phyloP scores from a whole-genome alignment of 2,113 vertebrate species.

The Lepus americanus region DNA sequence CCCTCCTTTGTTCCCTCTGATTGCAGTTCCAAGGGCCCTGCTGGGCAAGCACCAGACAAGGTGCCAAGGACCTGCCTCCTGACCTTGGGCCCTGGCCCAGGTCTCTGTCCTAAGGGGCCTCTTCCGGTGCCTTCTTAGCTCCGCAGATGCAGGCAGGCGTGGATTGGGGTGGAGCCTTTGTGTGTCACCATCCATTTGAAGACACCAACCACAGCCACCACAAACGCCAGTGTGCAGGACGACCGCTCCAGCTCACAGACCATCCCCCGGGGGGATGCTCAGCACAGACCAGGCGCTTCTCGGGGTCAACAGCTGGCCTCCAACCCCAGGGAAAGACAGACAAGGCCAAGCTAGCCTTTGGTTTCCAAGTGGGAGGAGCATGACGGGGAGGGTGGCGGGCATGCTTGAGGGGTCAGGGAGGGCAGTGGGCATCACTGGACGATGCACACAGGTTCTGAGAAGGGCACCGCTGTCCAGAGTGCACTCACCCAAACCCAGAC shows the following conservation, averaged over 20 bases:
- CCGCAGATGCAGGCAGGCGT: neutral
- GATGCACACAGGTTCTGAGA: neutral
- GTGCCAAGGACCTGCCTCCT: neutral
- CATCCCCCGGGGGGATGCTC: neutral
- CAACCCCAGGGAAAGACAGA: neutral
- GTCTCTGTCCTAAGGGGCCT: neutral
- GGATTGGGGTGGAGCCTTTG: conserved; percentile 25
- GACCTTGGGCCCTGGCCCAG: neutral
- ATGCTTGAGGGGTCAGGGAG: neutral
- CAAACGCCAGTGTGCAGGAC: neutral
- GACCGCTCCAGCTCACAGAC: neutral
- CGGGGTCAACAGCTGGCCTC: neutral
- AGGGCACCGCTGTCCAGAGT: neutral
- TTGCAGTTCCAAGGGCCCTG: neutral
- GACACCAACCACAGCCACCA: neutral
- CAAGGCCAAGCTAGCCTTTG: neutral
- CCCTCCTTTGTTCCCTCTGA: neutral
- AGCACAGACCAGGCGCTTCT: neutral
- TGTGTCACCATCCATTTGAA: neutral
- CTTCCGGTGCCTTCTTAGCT: neutral
- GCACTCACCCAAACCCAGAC: neutral
- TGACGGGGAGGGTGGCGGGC: too few species aligned
- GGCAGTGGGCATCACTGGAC: neutral
- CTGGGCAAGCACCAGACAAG: neutral
- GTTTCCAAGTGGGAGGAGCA: too few species aligned